Conservation (phyloP, 2,888 invertebrate species). For the Coleophora flavipennella region DNA sequence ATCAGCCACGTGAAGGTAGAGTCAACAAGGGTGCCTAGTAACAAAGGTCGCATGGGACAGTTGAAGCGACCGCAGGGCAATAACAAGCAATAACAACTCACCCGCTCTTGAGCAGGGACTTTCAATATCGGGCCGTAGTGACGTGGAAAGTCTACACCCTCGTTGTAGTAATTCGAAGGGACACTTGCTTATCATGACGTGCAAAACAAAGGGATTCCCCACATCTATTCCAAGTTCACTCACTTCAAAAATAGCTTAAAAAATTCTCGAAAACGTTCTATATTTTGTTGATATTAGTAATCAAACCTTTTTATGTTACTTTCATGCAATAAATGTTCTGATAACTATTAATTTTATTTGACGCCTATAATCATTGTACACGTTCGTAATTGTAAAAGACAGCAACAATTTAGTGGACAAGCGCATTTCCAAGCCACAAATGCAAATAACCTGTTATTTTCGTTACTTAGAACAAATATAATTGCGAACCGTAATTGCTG, state of each 20-base stretch:
- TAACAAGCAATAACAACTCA: slow-evolving; percentile 17
- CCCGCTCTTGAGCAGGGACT: slow-evolving; percentile 42
- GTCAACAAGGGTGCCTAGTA: slow-evolving; percentile 22
- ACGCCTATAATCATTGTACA: too few species aligned
- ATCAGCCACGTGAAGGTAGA: slow-evolving; percentile 17
- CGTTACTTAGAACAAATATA: too few species aligned
- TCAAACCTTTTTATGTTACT: too few species aligned
- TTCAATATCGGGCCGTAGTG: slow-evolving; percentile 37
- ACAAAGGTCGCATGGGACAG: slow-evolving; percentile 44
- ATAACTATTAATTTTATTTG: too few species aligned
- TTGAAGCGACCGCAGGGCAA: slow-evolving; percentile 42
- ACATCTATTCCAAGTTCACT: too few species aligned
- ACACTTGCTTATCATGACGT: slow-evolving; percentile 22
- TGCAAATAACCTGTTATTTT: too few species aligned
- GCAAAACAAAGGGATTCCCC: neutral
- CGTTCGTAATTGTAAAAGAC: neutral
- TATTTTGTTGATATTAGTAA: too few species aligned
- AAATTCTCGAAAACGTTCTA: too few species aligned
- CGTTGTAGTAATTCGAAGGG: slow-evolving; percentile 33
- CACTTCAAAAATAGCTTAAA: too few species aligned
- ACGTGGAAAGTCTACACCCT: slow-evolving; percentile 25
- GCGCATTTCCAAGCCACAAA: neutral
- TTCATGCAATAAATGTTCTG: too few species aligned
- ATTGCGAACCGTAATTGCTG: too few species aligned
- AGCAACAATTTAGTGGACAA: neutral